Conservation (phyloP, 2,113 vertebrate genomes). For the Nicator chloris region DNA sequence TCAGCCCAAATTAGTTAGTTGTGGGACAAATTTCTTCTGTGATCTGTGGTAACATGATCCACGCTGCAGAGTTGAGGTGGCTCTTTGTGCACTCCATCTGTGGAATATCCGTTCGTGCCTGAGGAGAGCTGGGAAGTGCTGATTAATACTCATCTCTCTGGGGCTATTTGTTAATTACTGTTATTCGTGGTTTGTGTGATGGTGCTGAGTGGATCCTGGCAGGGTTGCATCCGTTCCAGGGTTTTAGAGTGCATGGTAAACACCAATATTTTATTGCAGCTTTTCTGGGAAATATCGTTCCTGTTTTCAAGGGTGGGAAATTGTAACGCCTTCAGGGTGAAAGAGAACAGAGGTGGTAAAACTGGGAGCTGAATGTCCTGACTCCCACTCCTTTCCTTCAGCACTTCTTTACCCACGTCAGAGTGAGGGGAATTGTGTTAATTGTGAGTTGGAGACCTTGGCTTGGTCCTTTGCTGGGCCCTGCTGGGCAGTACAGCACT, state of each 20-base stretch:
- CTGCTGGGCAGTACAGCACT: neutral
- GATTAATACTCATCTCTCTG: neutral
- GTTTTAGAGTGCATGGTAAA: neutral
- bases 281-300: neutral
- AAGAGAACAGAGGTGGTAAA: neutral
- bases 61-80: neutral
- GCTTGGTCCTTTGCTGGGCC: neutral
- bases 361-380: neutral
- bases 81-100: neutral
- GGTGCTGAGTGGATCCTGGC: neutral
- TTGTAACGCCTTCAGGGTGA: neutral
- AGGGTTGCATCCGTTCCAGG: neutral
- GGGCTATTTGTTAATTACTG: neutral
- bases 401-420: neutral
- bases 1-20: neutral
- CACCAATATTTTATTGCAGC: neutral
- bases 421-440: neutral
- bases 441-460: neutral
- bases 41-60: too few relatives aligned
- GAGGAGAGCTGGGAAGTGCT: neutral
- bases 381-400: neutral
- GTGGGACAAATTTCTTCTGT: neutral
- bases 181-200: neutral
- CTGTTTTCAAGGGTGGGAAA: neutral
- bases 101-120: neutral